Evolutionary conservation across 1,140 invertebrate species (phyloP).

Genomic region (Calycopis cecrops): DNA sequence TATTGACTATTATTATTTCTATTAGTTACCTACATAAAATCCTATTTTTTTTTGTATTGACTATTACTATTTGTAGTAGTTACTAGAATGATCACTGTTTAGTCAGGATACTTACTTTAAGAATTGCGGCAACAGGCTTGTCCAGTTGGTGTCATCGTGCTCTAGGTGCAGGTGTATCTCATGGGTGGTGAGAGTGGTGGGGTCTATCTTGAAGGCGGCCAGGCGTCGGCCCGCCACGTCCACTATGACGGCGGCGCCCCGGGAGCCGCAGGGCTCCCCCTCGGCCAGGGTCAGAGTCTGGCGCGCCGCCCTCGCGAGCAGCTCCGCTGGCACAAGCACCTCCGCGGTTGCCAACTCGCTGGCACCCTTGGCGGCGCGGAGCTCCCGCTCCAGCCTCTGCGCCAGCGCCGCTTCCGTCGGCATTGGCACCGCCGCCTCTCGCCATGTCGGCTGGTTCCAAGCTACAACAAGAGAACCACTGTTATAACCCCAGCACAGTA

Average conservation of each 20-base stretch:
- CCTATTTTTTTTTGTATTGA: too few species aligned
- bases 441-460: constrained; percentile 64
- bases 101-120: constrained; percentile 82
- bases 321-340: constrained; percentile 86
- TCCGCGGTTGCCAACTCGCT: constrained; percentile 86
- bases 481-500: neutral
- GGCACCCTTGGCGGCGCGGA: constrained; percentile 83
- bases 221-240: constrained; percentile 82
- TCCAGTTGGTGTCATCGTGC: constrained; percentile 88
- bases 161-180: constrained; percentile 89
- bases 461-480: constrained; percentile 51
- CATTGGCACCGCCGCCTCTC: constrained; percentile 59
- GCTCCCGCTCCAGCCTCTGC: constrained; percentile 82
- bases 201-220: constrained; percentile 86
- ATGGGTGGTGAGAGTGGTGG: constrained; percentile 88
- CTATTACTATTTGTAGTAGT: neutral
- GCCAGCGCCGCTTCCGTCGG: constrained; percentile 75
- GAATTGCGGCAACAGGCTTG: constrained; percentile 87
- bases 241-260: constrained; percentile 85
- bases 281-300: constrained; percentile 87
- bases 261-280: constrained; percentile 88
- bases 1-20: too few species aligned
- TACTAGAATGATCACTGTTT: neutral
- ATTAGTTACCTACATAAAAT: too few species aligned
- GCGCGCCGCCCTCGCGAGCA: constrained; percentile 83